Base-by-base conservation (phyloP, 1,140 invertebrate species). In the Doryteuthis pealeii region DNA sequence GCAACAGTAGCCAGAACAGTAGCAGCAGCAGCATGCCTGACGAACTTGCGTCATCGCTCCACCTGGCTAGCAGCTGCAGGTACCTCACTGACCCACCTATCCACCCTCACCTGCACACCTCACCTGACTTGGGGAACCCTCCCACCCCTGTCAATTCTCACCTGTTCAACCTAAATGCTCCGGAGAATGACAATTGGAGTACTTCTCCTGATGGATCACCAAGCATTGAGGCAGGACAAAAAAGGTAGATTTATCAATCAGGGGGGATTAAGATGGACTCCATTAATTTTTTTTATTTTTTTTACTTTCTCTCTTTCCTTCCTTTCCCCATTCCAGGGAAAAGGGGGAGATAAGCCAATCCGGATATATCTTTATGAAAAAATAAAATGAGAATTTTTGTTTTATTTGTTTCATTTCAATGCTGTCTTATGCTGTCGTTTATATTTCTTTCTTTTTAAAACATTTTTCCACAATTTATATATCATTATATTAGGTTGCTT, bases 21-120 rank as follows among this genome's bases (percentile, higher is more conserved):
- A 62, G 54, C 18, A 62, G 26, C 54, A 22, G 26, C 18, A 62
- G 54, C 54, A 62, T 62, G 54, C 26, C 54, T 18, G 54, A 62
- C 18, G 54, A 62, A 5, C 54, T 62, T n/a, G 26, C 54, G 22
- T 62, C 26, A 22, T 40, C 54, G 18, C 26, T 62, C 54, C 54
- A 62, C 22, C 54, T 40, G 35, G 35, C 35, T 40, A 40, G 35
- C 35, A 10, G 35, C 35, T 40, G 35, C 10, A 3, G 54, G 26
- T 62, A n/a, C 54, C 54, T 62, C 22, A 22, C 26, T 22, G 54
- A 62, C 54, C 54, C 22, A 62, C 26, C 54, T 28, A 22, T 28
- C 26, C 54, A 62, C 10, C 54, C 54, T 62, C 54, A 62, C 54
- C 54, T 62, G 54, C 54, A 62, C 54, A 40, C 35, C 35, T 62